Conservation (phyloP, 2,888 invertebrate species). For the Campoplex capitator region DNA sequence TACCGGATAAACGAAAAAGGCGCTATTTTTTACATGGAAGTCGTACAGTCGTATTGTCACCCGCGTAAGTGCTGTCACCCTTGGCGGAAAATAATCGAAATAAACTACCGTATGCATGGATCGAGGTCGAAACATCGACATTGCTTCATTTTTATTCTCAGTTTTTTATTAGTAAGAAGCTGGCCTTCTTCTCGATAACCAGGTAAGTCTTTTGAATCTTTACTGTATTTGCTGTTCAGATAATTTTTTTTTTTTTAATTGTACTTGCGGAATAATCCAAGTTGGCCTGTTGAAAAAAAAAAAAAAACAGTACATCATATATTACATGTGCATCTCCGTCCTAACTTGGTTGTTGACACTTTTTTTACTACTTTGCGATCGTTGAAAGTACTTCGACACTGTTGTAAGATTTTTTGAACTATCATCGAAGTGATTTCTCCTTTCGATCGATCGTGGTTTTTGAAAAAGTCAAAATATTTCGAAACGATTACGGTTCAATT, state of each 20-base stretch:
- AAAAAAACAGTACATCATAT: neutral
- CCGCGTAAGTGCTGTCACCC: conserved; percentile 15
- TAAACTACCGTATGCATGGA: conserved; percentile 1
- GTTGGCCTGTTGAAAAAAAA: neutral
- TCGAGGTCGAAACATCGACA: conserved; percentile 8
- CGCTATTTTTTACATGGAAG: conserved; percentile 11
- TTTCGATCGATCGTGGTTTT: neutral
- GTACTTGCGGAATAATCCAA: neutral
- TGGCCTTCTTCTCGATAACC: neutral
- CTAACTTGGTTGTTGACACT: neutral
- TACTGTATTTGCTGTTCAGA: neutral
- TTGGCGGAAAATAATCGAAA: conserved; percentile 4
- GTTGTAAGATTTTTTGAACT: neutral
- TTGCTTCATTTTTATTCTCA: neutral
- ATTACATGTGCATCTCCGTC: neutral
- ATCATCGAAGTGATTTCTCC: neutral
- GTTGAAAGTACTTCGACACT: neutral
- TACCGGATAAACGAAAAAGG: conserved; percentile 12
- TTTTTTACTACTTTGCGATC: conserved; percentile 16
- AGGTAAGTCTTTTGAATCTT: conserved; percentile 22
- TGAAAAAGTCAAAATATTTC: neutral
- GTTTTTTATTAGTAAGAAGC: neutral
- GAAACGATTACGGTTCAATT: neutral
- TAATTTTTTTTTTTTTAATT: neutral
- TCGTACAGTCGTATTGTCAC: neutral